Conservation (phyloP, 2,888 invertebrate species). For the Polyommatus icarus region DNA sequence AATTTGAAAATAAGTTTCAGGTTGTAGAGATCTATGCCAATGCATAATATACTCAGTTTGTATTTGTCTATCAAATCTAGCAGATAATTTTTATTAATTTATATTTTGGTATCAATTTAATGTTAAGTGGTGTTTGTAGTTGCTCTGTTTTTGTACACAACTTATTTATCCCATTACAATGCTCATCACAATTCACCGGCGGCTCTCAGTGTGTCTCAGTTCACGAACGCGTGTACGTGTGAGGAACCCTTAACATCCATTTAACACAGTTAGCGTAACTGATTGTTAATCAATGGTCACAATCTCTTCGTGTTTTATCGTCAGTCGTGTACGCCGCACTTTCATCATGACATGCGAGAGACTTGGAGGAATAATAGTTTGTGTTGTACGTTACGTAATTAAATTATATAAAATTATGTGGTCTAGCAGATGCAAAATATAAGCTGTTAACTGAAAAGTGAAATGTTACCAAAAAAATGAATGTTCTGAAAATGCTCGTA, state of each 20-base stretch:
- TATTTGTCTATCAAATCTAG: no score
- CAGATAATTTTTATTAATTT: no score
- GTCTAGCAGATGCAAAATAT: not conserved
- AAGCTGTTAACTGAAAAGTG: no score
- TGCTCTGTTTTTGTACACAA: not conserved
- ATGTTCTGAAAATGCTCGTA: no score
- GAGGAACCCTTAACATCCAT: constrained; percentile 36
- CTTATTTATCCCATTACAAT: constrained; percentile 34
- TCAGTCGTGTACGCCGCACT: constrained; percentile 39
- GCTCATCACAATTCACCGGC: not conserved
- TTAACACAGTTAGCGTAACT: constrained; percentile 39
- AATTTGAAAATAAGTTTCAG: no score
- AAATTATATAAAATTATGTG: not conserved
- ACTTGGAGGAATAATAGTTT: constrained; percentile 28
- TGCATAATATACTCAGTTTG: no score
- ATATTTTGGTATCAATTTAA: not conserved
- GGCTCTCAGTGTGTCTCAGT: constrained; percentile 32
- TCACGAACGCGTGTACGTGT: constrained; percentile 38
- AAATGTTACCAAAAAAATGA: no score
- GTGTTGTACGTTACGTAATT: not conserved
- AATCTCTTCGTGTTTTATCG: constrained; percentile 36
- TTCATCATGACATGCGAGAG: constrained; percentile 35
- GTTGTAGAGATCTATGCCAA: no score
- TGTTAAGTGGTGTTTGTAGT: not conserved
- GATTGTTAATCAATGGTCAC: constrained; percentile 40